A percentile compares a stretch with the other conserved stretches of the same genome.
phyloP scores from a whole-genome alignment of 2,113 vertebrate genomes.

The Daphoenositta chrysoptera region DNA sequence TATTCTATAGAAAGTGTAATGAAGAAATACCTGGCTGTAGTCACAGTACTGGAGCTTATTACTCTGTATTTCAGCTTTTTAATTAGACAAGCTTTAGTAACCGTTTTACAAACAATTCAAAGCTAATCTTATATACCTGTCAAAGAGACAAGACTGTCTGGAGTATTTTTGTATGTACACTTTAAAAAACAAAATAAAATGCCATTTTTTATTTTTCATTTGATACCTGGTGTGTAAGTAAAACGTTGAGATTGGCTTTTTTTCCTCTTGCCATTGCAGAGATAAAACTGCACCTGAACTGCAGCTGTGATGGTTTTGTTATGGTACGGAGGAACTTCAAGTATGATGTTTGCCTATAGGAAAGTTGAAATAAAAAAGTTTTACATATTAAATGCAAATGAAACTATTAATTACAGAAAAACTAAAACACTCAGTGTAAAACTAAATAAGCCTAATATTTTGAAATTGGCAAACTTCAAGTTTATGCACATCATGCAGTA shows the following conservation, averaged over 20 bases:
- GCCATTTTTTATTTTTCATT: background rate
- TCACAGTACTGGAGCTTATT: background rate
- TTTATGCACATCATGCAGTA: background rate
- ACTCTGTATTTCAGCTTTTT: background rate
- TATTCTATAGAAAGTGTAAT: background rate
- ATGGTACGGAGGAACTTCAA: constrained; percentile 96
- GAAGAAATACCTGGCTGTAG: background rate
- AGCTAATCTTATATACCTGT: background rate
- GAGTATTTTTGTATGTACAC: background rate
- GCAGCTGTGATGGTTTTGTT: constrained; percentile 89
- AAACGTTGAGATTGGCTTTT: constrained; percentile 97
- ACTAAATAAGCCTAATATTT: background rate
- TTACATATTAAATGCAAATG: constrained; percentile 50
- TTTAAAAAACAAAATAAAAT: background rate
- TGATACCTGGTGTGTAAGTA: constrained; percentile 93
- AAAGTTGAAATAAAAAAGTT: constrained; percentile 37
- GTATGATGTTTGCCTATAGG: constrained; percentile 85
- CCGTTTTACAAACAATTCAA: background rate
- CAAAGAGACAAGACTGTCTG: background rate
- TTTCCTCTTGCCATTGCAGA: constrained; percentile 98
- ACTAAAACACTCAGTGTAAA: background rate
- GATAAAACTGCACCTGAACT: constrained; percentile 96
- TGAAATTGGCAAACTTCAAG: background rate
- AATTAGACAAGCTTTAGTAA: background rate
- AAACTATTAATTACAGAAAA: constrained; percentile 33